Evolutionary conservation across 2,888 invertebrate genomes (phyloP).

Genomic region (Saturnia japonica): DNA sequence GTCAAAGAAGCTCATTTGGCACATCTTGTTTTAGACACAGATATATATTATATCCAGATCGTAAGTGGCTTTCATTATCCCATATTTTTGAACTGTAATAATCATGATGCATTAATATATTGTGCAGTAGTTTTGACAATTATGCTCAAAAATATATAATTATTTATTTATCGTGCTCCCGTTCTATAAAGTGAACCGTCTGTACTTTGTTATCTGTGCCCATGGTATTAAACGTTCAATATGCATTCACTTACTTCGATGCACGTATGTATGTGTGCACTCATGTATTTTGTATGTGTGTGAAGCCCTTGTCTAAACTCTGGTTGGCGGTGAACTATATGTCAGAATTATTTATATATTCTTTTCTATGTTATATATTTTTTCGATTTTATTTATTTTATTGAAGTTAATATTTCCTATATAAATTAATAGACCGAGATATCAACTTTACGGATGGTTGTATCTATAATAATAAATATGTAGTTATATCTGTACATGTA

Average conservation of each 20-base stretch:
- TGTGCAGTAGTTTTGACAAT: too few species aligned
- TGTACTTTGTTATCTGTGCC: conserved; percentile 30
- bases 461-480: too few species aligned
- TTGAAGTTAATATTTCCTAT: too few species aligned
- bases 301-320: conserved; percentile 46
- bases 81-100: neutral
- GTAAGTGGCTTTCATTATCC: neutral
- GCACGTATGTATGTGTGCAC: conserved; percentile 39
- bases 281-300: conserved; percentile 48
- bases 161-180: neutral
- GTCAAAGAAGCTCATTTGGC: neutral
- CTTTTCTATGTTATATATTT: conserved; percentile 9
- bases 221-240: conserved; percentile 73
- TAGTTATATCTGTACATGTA: too few species aligned
- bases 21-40: too few species aligned
- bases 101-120: too few species aligned
- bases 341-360: conserved; percentile 30
- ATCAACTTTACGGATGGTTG: too few species aligned
- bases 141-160: neutral
- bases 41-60: too few species aligned
- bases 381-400: neutral
- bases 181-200: neutral
- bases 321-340: conserved; percentile 41
- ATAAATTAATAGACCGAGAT: too few species aligned
- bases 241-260: conserved; percentile 54